Evolutionary conservation across 2,113 vertebrate genomes (phyloP).

Genomic region (Sakesphorus luctuosus): DNA sequence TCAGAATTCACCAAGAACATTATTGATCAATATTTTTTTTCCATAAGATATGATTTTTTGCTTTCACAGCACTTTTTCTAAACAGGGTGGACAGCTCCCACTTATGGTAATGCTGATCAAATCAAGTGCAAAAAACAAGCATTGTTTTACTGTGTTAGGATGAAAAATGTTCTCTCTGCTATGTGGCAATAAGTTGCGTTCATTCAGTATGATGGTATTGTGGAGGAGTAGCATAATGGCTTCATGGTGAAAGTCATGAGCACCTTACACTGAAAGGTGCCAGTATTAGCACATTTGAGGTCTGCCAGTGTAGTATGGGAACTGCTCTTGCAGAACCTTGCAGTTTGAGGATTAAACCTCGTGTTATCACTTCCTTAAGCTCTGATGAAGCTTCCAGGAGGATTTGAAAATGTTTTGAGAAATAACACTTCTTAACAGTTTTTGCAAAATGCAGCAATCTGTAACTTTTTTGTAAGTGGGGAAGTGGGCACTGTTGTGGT

Average conservation of each 20-base stretch:
- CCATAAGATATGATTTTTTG: not conserved
- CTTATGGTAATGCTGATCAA: not conserved
- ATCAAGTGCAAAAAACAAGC: not conserved
- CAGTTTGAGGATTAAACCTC: not conserved
- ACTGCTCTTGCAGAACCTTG: not conserved
- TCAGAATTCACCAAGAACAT: not conserved
- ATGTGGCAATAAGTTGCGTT: not conserved
- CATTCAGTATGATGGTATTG: not conserved
- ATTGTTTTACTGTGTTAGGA: not conserved
- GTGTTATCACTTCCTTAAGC: not conserved
- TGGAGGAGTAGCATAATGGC: not conserved
- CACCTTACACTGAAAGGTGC: not conserved
- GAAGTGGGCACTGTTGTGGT: not conserved
- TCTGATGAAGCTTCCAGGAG: not conserved
- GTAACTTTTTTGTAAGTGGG: not conserved
- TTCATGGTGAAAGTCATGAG: not conserved
- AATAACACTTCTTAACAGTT: not conserved
- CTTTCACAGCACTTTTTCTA: not conserved
- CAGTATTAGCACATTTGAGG: not conserved
- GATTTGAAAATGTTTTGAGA: not conserved
- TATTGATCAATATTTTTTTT: not conserved
- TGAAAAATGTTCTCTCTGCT: not conserved
- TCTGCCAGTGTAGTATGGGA: not conserved
- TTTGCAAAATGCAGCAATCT: not conserved
- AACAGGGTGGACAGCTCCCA: not conserved